These are phyloP conservation scores for Anomalospiza imberbis DNA, from an alignment of 2,797 vertebrate species.

Conservation along the genomic window DNA sequence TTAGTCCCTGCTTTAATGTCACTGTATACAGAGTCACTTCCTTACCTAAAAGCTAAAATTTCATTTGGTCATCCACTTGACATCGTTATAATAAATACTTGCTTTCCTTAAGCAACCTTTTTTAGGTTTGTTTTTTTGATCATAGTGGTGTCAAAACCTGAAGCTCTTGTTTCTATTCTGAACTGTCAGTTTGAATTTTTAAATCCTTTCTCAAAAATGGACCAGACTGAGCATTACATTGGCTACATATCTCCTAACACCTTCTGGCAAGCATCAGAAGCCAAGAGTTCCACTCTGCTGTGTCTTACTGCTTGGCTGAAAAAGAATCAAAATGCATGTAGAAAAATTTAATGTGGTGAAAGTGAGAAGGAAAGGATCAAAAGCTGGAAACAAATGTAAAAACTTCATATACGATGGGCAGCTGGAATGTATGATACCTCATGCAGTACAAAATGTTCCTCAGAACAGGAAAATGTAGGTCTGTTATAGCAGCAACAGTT, in stretches of 20 bases:
- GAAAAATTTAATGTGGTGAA: neutral
- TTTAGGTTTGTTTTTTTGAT: neutral
- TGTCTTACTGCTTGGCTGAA: constrained; percentile 11
- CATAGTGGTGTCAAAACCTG: neutral
- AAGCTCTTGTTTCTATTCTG: constrained; percentile 9
- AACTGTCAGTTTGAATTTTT: constrained; percentile 18
- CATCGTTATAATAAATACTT: neutral
- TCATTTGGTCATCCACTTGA: neutral
- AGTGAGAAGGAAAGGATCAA: neutral
- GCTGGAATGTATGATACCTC: constrained; percentile 21
- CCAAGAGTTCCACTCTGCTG: neutral
- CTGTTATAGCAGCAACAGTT: neutral
- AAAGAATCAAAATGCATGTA: neutral
- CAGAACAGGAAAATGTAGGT: neutral
- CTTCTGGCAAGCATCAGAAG: constrained; percentile 25
- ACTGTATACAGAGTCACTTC: neutral
- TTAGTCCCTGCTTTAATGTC: neutral
- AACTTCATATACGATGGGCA: neutral
- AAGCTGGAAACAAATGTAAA: constrained; percentile 7
- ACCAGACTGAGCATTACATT: neutral
- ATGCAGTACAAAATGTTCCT: constrained; percentile 17
- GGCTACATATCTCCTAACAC: constrained; percentile 13
- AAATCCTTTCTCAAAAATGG: neutral
- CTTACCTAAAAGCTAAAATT: neutral
- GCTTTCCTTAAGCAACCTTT: neutral